A percentile compares a stretch with the other conserved stretches of the same genome.
These are phyloP conservation scores for Upupa epops DNA, from an alignment of 2,113 vertebrate species.

Conservation along the genomic window DNA sequence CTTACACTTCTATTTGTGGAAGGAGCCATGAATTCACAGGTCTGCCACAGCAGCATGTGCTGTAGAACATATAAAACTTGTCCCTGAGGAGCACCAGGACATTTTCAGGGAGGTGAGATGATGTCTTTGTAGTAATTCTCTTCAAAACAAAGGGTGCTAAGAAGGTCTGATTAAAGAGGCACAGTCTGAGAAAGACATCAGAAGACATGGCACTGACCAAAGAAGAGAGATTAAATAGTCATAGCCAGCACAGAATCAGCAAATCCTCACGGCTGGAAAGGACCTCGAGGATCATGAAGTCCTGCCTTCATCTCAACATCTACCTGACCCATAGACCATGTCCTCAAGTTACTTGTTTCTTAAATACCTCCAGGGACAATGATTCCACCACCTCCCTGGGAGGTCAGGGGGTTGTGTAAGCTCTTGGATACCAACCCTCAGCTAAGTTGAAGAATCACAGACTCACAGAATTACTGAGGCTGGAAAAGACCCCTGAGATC, in stretches of 20 bases:
- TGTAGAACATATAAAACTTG: not conserved
- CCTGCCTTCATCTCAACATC: no score
- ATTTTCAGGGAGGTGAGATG: not conserved
- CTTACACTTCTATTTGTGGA: not conserved
- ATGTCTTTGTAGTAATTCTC: not conserved
- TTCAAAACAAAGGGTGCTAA: not conserved
- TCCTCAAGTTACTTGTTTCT: no score
- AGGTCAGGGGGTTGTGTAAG: not conserved
- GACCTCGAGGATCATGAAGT: no score
- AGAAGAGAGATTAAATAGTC: not conserved
- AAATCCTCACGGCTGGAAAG: no score
- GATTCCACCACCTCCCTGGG: no score
- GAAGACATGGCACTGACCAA: not conserved
- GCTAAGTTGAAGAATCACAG: not conserved
- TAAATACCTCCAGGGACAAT: no score
- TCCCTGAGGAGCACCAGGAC: not conserved
- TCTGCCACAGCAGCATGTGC: not conserved
- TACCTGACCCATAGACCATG: no score
- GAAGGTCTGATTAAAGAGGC: not conserved
- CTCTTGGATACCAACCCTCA: not conserved
- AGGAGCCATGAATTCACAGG: not conserved
- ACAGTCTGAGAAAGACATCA: not conserved
- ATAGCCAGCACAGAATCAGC: not conserved
- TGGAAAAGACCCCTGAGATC: no score
- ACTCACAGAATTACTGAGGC: no score